Conservation (phyloP, 2,888 invertebrate genomes). For the Apamea sordens region DNA sequence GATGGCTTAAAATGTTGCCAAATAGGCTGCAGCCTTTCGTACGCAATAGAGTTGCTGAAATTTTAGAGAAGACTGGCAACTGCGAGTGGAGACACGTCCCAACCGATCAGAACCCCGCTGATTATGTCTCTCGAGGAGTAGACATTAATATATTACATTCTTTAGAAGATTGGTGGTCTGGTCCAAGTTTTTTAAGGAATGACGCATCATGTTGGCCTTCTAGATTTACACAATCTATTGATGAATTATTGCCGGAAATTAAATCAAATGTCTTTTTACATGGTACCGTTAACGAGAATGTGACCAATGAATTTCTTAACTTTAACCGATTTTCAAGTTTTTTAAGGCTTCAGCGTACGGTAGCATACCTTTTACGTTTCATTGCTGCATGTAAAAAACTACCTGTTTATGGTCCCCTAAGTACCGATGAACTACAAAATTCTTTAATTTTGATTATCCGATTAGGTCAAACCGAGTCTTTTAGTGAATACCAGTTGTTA, state of each 20-base stretch:
- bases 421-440: background rate
- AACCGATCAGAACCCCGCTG: background rate
- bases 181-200: constrained; percentile 5
- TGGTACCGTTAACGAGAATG: background rate
- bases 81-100: too few species aligned
- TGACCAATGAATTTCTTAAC: background rate
- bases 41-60: too few species aligned
- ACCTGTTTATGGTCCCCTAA: background rate
- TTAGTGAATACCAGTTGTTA: too few species aligned
- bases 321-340: background rate
- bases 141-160: background rate
- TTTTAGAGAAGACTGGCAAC: too few species aligned
- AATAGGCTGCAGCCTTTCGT: too few species aligned
- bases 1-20: background rate
- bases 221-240: background rate
- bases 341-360: background rate
- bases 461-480: too few species aligned
- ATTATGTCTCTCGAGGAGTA: constrained; percentile 9
- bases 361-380: background rate
- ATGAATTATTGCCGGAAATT: constrained; percentile 18
- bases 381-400: background rate
- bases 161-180: constrained; percentile 7
- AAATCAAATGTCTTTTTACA: background rate
- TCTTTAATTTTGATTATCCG: too few species aligned
- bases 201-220: constrained; percentile 23